Base-by-base conservation (phyloP, 2,113 vertebrate genomes). In the Melanostigma gelatinosum region DNA sequence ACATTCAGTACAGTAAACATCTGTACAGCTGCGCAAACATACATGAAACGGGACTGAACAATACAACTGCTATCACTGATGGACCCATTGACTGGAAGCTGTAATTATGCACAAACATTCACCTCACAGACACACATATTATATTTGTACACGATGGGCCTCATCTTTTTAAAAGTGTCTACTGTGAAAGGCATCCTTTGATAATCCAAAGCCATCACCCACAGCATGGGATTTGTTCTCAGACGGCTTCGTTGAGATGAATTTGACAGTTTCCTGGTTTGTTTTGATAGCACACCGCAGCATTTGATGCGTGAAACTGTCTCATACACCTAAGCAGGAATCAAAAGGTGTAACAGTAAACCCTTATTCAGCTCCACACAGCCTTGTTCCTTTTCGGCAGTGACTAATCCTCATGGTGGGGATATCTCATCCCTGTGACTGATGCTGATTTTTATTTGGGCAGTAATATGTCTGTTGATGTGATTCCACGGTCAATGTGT, bases 291-390 rank as follows among this genome's bases (percentile, higher is more conserved):
- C 66, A 54, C 84, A 80, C 83, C 77, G 78, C 78, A 72, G 24
- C 16, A 66, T 85, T 57, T 88, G 91, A 85, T 72, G 84, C 40
- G 55, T 61, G 75, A 89, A 83, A 64, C 62, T 62, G 71, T 77
- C 79, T 86, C 65, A 46, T 60, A 62, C 66, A 86, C 64, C 70
- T 77, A 70, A 50, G 71, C 66, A 46, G 82, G 63, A 80, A 83
- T 91, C 75, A 89, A 82, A 87, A 80, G 80, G 69, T 85, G 84
- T 40, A 86, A 84, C 63, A 74, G 48, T 81, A 85, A 90, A 78
- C 79, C 55, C 68, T 80, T 18, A 82, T 80, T 79, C 85, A 86
- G 80, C 66, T 60, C 70, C 38, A 46, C 72, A 27, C 64, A 48
- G 72, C 72, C 55, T 50, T 60, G 61, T 77, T 76, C 62, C 61